Conservation (phyloP, 2,888 invertebrate genomes). For the Lypha dubia region DNA sequence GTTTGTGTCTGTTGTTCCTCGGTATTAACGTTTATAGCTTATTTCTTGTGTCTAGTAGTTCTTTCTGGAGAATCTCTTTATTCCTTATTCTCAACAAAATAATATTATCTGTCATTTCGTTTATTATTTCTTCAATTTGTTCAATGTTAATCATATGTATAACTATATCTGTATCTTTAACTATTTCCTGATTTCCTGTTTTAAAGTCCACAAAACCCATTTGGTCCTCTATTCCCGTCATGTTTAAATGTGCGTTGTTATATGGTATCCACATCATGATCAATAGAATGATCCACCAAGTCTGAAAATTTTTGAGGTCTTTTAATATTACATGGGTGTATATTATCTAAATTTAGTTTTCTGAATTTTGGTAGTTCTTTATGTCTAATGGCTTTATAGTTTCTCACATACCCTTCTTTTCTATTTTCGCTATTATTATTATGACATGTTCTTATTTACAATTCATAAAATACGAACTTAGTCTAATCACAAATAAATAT, state of each 20-base stretch:
- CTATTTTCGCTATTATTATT: neutral
- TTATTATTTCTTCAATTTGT: neutral
- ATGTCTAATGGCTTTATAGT: neutral
- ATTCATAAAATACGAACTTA: too few relatives aligned
- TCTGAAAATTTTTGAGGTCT: constrained; percentile 18
- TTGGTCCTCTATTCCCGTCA: neutral
- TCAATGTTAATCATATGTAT: constrained; percentile 12
- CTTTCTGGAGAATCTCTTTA: neutral
- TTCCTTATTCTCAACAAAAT: neutral
- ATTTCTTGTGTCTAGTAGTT: neutral
- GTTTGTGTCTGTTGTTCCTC: neutral
- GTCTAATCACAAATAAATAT: too few relatives aligned
- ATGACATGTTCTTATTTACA: neutral
- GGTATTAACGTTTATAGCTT: constrained; percentile 5
- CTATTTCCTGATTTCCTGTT: neutral
- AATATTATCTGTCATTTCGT: neutral
- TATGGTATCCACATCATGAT: neutral
- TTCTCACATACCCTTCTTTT: neutral
- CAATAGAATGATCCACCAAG: neutral
- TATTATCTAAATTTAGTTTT: neutral
- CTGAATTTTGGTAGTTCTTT: neutral
- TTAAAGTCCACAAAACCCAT: neutral
- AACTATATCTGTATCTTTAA: constrained; percentile 1
- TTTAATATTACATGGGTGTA: constrained; percentile 6
- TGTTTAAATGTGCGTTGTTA: neutral